Conservation (phyloP, 1,140 invertebrate species). For the Lucilia cuprina region DNA sequence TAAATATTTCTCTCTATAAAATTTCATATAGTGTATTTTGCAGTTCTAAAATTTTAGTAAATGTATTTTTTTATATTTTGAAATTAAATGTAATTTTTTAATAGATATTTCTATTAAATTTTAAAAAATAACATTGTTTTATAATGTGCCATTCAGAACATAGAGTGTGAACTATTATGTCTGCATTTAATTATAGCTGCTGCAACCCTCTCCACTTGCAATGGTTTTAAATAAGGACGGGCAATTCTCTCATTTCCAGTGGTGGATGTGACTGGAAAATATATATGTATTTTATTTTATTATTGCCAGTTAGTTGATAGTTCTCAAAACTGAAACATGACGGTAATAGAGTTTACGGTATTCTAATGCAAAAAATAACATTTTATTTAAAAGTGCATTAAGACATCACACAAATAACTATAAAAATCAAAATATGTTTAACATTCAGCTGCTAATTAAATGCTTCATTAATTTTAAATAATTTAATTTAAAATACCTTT, state of each 20-base stretch:
- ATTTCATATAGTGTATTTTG: no score
- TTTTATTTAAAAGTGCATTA: background rate
- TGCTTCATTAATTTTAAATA: background rate
- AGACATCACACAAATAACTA: background rate
- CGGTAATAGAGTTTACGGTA: background rate
- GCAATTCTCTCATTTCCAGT: background rate
- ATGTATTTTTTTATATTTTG: no score
- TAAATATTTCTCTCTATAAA: no score
- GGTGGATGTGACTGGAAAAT: background rate
- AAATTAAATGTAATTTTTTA: no score
- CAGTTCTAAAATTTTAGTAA: no score
- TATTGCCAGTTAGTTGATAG: conserved; percentile 9
- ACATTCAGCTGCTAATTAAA: background rate
- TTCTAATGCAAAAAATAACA: background rate
- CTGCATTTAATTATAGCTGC: background rate
- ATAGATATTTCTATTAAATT: no score
- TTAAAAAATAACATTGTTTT: no score
- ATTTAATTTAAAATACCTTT: background rate
- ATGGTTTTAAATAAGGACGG: background rate
- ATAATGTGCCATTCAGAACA: no score
- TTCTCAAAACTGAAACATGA: background rate
- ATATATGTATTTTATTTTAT: background rate
- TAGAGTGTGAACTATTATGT: background rate
- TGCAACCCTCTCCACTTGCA: background rate
- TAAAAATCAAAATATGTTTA: background rate